Base-by-base conservation (phyloP, 2,797 vertebrate species). In the Karalla daura region DNA sequence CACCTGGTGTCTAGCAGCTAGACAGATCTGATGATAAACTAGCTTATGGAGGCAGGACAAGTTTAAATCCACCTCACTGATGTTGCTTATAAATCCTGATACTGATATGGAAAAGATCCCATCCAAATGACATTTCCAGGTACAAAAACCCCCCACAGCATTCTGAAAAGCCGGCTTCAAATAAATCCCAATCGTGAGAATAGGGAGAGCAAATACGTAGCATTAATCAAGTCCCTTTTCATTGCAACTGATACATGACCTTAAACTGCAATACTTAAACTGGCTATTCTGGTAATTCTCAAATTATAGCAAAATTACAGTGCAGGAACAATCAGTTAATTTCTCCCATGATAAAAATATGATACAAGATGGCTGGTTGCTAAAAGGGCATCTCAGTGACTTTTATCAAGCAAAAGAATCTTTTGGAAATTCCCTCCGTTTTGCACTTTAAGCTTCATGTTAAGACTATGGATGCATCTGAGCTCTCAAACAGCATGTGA, bases 51-150 rank as follows among this genome's bases (percentile, higher is more conserved):
- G 39, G 54, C 63, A 50, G 27, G 4, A 12, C 7, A 15, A 18
- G 18, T 68, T 73, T 63, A 53, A 62, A 61, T 68, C 47, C 45
- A 68, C 44, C 43, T 64, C 13, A 45, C 21, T 4, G 17, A 15
- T 33, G 52, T 10, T 40, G 37, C 36, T 63, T 33, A 33, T 52
- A 45, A 43, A 76, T 70, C 12, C 9, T 64, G 17, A 58, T 46
- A 47, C 41, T 25, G 62, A 64, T 40, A 37, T 40, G 45, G 44
- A 67, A 50, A 18, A 17, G 23, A 65, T 67, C 23, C 13, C 14
- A 47, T 73, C 27, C 36, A 64, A 63, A 77, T 64, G 24, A 21
- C 35, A 51, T 80, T 74, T 65, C 13, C 58, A 80, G 61, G 60
- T 21, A 43, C 17, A 35, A 62, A 53, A 61, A 25, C 8, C 24